phyloP scores from a whole-genome alignment of 1,140 invertebrate species.

The Diorhabda elongata region DNA sequence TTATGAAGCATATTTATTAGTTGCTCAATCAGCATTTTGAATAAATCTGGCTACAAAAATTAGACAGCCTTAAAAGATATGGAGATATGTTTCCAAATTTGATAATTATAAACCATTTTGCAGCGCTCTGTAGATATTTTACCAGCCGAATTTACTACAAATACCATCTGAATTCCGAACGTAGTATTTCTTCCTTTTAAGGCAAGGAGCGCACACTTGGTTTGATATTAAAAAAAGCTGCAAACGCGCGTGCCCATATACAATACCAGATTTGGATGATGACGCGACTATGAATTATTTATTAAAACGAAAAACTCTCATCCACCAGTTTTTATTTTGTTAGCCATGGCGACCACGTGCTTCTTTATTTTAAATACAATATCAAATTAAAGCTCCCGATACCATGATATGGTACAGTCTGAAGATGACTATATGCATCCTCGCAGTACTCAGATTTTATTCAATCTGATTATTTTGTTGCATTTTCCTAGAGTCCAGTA shows the following conservation, averaged over 20 bases:
- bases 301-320: background rate
- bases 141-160: background rate
- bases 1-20: too few relatives aligned
- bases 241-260: background rate
- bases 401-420: background rate
- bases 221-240: background rate
- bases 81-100: too few relatives aligned
- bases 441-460: too few relatives aligned
- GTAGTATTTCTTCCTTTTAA: background rate
- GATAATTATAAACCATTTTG: too few relatives aligned
- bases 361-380: background rate
- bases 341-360: background rate
- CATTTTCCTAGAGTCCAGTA: too few relatives aligned
- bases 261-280: background rate
- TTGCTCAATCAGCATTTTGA: too few relatives aligned
- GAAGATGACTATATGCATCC: too few relatives aligned
- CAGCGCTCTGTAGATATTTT: too few relatives aligned
- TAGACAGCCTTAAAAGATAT: too few relatives aligned
- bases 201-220: background rate
- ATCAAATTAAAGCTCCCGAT: background rate
- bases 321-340: background rate
- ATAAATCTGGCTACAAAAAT: too few relatives aligned
- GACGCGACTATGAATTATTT: constrained; percentile 2
- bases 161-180: background rate
- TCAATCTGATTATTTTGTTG: too few relatives aligned